These are phyloP conservation scores for Bombus sylvicola DNA, from an alignment of 1,140 invertebrate species.

Conservation along the genomic window DNA sequence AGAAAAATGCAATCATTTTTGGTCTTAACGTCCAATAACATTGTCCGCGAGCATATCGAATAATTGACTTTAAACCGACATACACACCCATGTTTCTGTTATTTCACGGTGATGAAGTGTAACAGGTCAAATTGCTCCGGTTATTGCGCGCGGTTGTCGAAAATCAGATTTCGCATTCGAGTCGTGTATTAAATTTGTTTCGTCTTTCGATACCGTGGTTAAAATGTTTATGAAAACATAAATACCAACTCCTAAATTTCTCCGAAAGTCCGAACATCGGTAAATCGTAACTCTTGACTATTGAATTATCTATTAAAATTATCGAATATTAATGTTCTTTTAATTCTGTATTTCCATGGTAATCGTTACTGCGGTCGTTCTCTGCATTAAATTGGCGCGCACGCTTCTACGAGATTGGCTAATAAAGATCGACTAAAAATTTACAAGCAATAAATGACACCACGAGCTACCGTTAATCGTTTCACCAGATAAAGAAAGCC, in stretches of 20 bases:
- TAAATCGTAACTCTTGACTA: not conserved
- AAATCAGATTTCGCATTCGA: constrained; percentile 13
- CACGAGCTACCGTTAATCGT: not conserved
- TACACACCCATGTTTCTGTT: not conserved
- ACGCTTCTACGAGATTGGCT: not conserved
- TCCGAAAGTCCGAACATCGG: not conserved
- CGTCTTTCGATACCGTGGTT: not conserved
- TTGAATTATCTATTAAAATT: not conserved
- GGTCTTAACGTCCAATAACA: not conserved
- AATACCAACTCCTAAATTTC: not conserved
- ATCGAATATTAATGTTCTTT: constrained; percentile 4
- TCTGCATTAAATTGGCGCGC: not conserved
- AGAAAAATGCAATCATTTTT: constrained; percentile 11
- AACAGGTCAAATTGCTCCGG: constrained; percentile 2
- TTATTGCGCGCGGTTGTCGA: not conserved
- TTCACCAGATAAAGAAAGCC: not conserved
- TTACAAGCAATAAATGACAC: not conserved
- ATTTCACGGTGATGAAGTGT: not conserved
- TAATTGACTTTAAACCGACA: constrained; percentile 18
- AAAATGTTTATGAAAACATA: not conserved
- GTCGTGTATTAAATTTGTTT: not conserved
- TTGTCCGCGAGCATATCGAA: not conserved
- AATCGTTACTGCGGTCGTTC: constrained; percentile 1
- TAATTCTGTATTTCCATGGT: not conserved
- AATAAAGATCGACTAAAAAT: not conserved